A percentile compares a stretch with the other conserved stretches of the same genome.
phyloP scores from a whole-genome alignment of 2,888 invertebrate species.

The Atethmia centrago region DNA sequence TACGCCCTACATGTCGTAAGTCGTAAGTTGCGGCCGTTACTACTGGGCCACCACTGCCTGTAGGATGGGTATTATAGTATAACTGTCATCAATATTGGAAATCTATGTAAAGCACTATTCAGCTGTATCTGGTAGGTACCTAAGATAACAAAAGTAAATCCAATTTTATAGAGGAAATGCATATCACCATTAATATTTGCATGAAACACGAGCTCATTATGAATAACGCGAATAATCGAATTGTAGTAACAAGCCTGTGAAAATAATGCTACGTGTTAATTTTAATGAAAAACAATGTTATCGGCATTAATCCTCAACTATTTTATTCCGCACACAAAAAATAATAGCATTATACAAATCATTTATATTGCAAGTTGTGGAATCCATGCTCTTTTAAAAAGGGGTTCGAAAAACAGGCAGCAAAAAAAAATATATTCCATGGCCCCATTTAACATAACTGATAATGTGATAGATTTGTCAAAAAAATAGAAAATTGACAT shows the following conservation, averaged over 20 bases:
- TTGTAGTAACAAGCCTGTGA: conserved; percentile 21
- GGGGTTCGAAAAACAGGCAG: background rate
- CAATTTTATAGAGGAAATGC: background rate
- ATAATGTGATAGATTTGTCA: too few species aligned
- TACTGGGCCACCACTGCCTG: too few species aligned
- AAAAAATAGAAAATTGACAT: background rate
- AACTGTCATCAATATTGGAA: background rate
- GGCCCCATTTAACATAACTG: too few species aligned
- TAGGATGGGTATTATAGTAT: background rate
- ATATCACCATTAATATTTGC: conserved; percentile 25
- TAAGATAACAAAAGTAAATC: background rate
- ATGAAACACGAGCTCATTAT: conserved; percentile 14
- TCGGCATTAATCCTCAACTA: background rate
- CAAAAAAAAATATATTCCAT: background rate
- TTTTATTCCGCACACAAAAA: background rate
- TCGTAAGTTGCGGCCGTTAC: too few species aligned
- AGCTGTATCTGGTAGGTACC: too few species aligned
- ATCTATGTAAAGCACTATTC: background rate
- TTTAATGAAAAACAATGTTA: conserved; percentile 25
- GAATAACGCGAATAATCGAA: conserved; percentile 31
- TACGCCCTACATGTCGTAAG: too few species aligned
- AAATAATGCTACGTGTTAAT: conserved; percentile 30
- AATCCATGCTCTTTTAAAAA: background rate
- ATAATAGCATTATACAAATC: background rate
- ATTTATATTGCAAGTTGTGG: background rate